Percentiles rank a stretch among this genome's conserved stretches.
Conservation (phyloP, 1,140 invertebrate genomes). For the Hormaphis cornu region DNA sequence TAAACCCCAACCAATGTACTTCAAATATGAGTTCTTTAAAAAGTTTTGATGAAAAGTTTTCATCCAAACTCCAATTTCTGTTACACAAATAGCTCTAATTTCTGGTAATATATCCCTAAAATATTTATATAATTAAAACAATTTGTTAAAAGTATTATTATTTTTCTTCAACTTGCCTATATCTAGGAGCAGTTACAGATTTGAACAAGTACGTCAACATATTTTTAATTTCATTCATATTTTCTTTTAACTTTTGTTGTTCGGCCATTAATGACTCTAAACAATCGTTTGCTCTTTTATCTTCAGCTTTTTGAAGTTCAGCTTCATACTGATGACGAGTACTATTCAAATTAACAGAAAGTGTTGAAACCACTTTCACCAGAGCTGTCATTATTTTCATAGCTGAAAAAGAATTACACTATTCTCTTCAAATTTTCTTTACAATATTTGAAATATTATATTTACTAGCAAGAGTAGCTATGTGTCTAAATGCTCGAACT, state of each 20-base stretch:
- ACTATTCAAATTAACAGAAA: constrained; percentile 94
- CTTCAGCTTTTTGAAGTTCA: constrained; percentile 78
- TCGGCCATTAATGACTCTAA: constrained; percentile 86
- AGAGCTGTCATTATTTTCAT: constrained; percentile 99
- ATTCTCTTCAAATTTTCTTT: neutral
- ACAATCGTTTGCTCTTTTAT: constrained; percentile 66
- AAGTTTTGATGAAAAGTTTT: constrained; percentile 97
- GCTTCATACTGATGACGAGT: constrained; percentile 96
- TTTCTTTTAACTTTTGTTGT: constrained; percentile 91
- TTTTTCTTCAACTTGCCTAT: constrained; percentile 50
- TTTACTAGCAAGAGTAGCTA: constrained; percentile 89
- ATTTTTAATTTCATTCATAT: constrained; percentile 98
- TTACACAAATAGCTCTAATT: constrained; percentile 95
- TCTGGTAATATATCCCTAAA: constrained; percentile 88
- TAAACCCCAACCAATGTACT: constrained; percentile 99
- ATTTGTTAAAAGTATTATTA: neutral
- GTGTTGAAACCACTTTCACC: constrained; percentile 92
- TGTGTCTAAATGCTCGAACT: constrained; percentile 96
- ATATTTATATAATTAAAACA: constrained; percentile 30
- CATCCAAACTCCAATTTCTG: constrained; percentile 99
- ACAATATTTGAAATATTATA: neutral
- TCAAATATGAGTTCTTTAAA: constrained; percentile 94
- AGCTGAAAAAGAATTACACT: constrained; percentile 47
- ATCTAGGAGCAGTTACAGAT: constrained; percentile 97
- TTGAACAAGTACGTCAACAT: constrained; percentile 99